Conservation (phyloP, 64 coral and sea anemone genomes). For the Dendronephthya gigantea region DNA sequence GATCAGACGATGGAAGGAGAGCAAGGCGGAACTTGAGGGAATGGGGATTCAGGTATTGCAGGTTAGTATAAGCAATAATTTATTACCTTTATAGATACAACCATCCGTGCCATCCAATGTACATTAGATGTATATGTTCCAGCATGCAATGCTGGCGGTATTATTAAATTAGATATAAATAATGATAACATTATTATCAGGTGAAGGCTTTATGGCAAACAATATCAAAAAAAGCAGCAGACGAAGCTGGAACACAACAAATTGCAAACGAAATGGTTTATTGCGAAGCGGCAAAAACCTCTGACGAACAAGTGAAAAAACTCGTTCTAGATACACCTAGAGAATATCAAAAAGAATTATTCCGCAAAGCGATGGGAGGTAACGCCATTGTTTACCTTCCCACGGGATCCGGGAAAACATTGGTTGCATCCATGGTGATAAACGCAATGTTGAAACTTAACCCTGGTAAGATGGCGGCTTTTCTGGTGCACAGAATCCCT, state of each 20-base stretch:
- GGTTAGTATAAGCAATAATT: neutral
- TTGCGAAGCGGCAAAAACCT: slow-evolving; percentile 39
- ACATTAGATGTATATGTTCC: too few species aligned
- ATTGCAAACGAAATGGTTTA: slow-evolving; percentile 37
- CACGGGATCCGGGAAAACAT: slow-evolving; percentile 86
- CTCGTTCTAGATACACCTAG: slow-evolving; percentile 48
- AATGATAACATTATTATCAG: neutral
- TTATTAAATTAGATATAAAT: too few species aligned
- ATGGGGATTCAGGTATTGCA: slow-evolving; percentile 3
- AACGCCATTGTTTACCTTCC: slow-evolving; percentile 83
- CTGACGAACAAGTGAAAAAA: slow-evolving; percentile 22
- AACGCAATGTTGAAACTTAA: slow-evolving; percentile 83
- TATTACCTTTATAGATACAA: too few species aligned
- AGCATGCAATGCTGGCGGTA: too few species aligned
- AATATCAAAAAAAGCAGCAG: neutral
- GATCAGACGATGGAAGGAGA: neutral
- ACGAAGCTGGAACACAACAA: neutral
- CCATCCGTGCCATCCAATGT: too few species aligned
- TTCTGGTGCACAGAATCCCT: slow-evolving; percentile 69
- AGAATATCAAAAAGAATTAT: slow-evolving; percentile 72
- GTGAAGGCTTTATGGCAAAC: slow-evolving; percentile 1
- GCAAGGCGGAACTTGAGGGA: neutral
- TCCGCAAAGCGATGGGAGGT: slow-evolving; percentile 47
- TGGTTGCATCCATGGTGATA: slow-evolving; percentile 71
- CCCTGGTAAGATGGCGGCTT: slow-evolving; percentile 69